Conservation (phyloP, 2,113 vertebrate genomes). For the Tor tambroides region DNA sequence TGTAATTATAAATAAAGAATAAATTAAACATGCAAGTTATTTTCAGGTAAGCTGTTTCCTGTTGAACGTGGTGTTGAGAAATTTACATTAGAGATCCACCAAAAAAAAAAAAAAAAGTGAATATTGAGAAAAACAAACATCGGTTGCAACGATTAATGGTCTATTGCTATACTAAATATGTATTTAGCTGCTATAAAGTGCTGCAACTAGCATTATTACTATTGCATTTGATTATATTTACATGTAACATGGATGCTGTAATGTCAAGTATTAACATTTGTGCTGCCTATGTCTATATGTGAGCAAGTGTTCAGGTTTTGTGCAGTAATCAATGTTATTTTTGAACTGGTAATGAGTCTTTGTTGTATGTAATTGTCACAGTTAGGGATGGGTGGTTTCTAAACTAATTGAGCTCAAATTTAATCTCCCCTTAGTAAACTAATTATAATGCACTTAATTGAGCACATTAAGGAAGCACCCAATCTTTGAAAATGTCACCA, state of each 20-base stretch:
- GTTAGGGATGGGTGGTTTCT: not conserved
- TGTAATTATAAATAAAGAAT: too few species aligned
- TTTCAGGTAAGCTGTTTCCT: too few species aligned
- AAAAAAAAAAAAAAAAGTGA: too few species aligned
- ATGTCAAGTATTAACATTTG: not conserved
- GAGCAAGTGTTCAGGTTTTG: not conserved
- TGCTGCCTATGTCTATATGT: not conserved
- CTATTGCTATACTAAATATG: too few species aligned
- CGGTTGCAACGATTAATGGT: too few species aligned
- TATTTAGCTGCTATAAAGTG: not conserved
- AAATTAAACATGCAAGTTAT: too few species aligned
- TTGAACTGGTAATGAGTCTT: not conserved
- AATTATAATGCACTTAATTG: not conserved
- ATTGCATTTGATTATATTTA: not conserved
- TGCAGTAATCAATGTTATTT: not conserved
- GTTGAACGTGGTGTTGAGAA: too few species aligned
- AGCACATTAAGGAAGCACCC: not conserved
- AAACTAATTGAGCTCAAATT: not conserved
- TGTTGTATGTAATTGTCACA: not conserved
- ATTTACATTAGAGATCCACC: too few species aligned
- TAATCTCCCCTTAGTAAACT: not conserved
- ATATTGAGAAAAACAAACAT: too few species aligned
- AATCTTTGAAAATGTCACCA: constrained; percentile 22
- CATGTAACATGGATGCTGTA: not conserved
- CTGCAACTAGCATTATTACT: not conserved